phyloP scores from a whole-genome alignment of 2,113 vertebrate genomes.

The Cricetomys ansorgei region DNA sequence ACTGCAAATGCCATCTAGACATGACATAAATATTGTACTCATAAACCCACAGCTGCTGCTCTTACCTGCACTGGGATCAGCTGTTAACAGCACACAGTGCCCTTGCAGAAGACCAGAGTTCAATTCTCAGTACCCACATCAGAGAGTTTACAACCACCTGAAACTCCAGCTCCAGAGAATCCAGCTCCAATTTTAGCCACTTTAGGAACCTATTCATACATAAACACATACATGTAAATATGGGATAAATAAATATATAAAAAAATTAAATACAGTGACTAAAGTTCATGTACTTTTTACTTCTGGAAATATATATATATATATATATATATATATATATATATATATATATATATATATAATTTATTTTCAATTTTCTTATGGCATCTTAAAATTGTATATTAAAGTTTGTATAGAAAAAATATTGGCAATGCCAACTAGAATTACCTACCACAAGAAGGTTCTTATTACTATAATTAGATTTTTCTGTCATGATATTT shows the following conservation, averaged over 20 bases:
- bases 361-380: background rate
- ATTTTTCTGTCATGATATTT: background rate
- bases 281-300: background rate
- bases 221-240: background rate
- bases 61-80: background rate
- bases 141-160: background rate
- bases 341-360: background rate
- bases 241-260: background rate
- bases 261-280: background rate
- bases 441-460: background rate
- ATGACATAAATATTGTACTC: too few relatives aligned
- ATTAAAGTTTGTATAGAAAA: background rate
- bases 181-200: background rate
- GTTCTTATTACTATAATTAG: background rate
- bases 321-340: background rate
- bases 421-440: background rate
- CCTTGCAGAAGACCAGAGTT: background rate
- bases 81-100: background rate
- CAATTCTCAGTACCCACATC: background rate
- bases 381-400: background rate
- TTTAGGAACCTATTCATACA: background rate
- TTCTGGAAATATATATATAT: background rate
- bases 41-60: background rate
- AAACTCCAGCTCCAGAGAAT: background rate
- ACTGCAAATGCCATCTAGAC: background rate